These are phyloP conservation scores for Manacus vitellinus DNA, from an alignment of 2,113 vertebrate genomes.

Conservation along the genomic window DNA sequence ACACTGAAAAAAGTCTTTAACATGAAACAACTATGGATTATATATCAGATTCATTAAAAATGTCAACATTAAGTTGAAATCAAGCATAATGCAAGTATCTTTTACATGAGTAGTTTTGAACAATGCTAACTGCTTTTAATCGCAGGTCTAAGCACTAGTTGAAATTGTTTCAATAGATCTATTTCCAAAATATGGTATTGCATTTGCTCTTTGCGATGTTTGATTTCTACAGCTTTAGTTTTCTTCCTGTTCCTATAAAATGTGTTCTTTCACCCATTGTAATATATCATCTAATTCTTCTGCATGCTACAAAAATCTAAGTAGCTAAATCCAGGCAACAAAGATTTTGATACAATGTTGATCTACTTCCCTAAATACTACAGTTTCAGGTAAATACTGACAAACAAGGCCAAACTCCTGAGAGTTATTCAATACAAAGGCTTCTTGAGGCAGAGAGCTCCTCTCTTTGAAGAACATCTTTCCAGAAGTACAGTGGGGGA, in stretches of 20 bases:
- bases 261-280: neutral
- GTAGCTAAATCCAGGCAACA: neutral
- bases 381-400: neutral
- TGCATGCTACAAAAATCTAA: neutral
- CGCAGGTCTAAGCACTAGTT: neutral
- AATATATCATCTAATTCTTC: neutral
- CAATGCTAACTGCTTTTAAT: neutral
- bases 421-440: neutral
- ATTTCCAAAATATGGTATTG: neutral
- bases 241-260: neutral
- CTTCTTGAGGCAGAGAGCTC: neutral
- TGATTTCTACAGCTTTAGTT: neutral
- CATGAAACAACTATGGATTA: neutral
- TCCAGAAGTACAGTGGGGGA: neutral
- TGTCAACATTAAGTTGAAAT: neutral
- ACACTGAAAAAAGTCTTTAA: neutral
- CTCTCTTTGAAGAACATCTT: neutral
- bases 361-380: neutral
- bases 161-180: neutral
- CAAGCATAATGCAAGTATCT: neutral
- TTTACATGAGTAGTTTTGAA: neutral
- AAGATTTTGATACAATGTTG: neutral
- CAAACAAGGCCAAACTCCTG: neutral
- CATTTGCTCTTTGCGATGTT: neutral
- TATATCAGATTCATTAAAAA: neutral